Evolutionary conservation across 2,797 vertebrate genomes (phyloP).

Genomic region (Poliocrania exsul): DNA sequence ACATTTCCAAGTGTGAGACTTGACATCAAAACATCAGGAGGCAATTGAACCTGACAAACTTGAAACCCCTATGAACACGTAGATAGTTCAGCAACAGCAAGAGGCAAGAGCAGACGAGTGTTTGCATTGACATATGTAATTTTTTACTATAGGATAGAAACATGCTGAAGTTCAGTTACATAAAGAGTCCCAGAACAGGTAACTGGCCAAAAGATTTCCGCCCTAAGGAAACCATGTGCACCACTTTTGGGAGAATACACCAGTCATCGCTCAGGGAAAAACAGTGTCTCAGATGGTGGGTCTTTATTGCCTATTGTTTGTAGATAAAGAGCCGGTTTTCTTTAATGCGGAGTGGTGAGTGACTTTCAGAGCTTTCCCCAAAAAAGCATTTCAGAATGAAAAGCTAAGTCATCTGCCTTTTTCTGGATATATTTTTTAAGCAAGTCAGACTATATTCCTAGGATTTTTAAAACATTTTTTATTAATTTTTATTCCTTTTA

Average conservation of each 20-base stretch:
- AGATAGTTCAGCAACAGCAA: not conserved
- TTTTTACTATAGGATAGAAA: not conserved
- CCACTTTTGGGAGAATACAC: not conserved
- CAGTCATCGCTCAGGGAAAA: not conserved
- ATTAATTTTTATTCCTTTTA: constrained; percentile 45
- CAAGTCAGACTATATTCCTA: not conserved
- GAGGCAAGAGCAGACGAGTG: not conserved
- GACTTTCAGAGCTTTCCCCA: not conserved
- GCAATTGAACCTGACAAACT: not conserved
- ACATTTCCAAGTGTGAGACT: not conserved
- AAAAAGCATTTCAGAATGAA: not conserved
- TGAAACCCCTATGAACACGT: not conserved
- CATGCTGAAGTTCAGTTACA: not conserved
- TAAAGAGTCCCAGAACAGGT: not conserved
- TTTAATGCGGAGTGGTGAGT: not conserved
- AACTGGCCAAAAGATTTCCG: not conserved
- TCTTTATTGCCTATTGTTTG: not conserved
- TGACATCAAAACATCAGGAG: not conserved
- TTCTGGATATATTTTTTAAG: not conserved
- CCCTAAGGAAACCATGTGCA: not conserved
- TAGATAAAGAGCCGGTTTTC: not conserved
- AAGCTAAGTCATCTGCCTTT: not conserved
- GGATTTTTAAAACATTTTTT: constrained; percentile 16
- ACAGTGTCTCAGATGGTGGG: not conserved
- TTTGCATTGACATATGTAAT: not conserved